Percentiles rank a stretch among this genome's conserved stretches.
Conservation (phyloP, 1,140 invertebrate species). For the Tetramorium simillimum region DNA sequence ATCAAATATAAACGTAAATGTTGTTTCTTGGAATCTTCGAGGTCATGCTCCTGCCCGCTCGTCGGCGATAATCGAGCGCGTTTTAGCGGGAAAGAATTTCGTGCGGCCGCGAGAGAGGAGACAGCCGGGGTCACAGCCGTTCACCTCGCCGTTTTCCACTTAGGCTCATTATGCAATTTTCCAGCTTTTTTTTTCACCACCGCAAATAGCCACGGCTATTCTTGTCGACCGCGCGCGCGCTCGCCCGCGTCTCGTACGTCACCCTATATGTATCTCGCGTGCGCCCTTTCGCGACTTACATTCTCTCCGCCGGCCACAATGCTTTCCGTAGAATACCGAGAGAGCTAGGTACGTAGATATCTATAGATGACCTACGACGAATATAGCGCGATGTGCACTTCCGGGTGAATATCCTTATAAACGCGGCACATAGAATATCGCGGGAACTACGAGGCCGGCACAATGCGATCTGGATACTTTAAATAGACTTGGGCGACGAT, state of each 20-base stretch:
- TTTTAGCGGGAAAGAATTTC: slow-evolving; percentile 13
- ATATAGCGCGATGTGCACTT: slow-evolving; percentile 70
- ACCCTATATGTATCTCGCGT: slow-evolving; percentile 57
- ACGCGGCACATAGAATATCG: slow-evolving; percentile 34
- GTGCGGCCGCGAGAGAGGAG: background rate
- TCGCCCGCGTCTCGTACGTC: slow-evolving; percentile 46
- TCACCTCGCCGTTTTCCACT: slow-evolving; percentile 57
- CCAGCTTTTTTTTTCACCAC: slow-evolving; percentile 63
- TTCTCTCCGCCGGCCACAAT: slow-evolving; percentile 49
- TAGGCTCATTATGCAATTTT: slow-evolving; percentile 71
- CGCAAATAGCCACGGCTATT: slow-evolving; percentile 65
- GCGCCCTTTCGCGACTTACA: slow-evolving; percentile 69
- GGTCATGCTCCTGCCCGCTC: background rate
- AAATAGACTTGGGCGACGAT: slow-evolving; percentile 35
- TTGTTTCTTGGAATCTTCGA: slow-evolving; percentile 21
- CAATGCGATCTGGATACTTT: slow-evolving; percentile 47
- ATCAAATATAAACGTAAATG: background rate
- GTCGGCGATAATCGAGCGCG: background rate
- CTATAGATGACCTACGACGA: slow-evolving; percentile 70
- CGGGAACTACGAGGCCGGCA: slow-evolving; percentile 27
- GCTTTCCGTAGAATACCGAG: slow-evolving; percentile 44
- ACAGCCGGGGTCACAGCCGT: slow-evolving; percentile 52
- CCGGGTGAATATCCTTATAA: slow-evolving; percentile 73
- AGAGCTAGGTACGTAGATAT: slow-evolving; percentile 66
- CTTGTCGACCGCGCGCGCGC: slow-evolving; percentile 20